phyloP scores from a whole-genome alignment of 1,140 invertebrate species.

The Atta texana region DNA sequence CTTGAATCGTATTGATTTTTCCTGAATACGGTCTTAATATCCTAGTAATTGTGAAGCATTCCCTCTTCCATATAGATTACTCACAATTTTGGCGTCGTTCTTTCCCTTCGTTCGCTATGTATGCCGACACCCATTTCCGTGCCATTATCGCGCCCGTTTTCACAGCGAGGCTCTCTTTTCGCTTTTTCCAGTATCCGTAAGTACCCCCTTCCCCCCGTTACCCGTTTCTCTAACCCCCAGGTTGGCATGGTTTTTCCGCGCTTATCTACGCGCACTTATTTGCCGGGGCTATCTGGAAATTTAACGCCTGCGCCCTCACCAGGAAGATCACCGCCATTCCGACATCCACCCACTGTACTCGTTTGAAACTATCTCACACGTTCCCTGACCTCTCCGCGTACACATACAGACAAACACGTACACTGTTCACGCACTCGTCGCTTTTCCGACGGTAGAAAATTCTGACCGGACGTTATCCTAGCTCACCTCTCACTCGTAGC shows the following conservation, averaged over 20 bases:
- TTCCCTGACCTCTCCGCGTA: background rate
- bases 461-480: conserved; percentile 26
- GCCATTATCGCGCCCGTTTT: conserved; percentile 51
- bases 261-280: conserved; percentile 69
- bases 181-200: conserved; percentile 23
- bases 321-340: conserved; percentile 60
- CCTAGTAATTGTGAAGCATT: background rate
- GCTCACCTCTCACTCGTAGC: background rate
- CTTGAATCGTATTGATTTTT: background rate
- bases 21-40: background rate
- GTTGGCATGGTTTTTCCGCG: conserved; percentile 48
- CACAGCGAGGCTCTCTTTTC: conserved; percentile 13
- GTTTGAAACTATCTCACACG: conserved; percentile 39
- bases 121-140: conserved; percentile 26
- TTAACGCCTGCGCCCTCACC: conserved; percentile 50
- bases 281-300: conserved; percentile 63
- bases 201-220: background rate
- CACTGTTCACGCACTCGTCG: conserved; percentile 3
- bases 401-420: background rate
- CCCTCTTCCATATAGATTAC: background rate
- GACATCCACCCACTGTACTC: conserved; percentile 19
- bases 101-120: conserved; percentile 30
- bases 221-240: conserved; percentile 25
- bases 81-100: conserved; percentile 27
- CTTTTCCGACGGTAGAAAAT: conserved; percentile 26